Percentiles rank a stretch among this genome's conserved stretches.
Conservation (phyloP, 2,888 invertebrate genomes). For the Galeopsomyia nigrocyanea region DNA sequence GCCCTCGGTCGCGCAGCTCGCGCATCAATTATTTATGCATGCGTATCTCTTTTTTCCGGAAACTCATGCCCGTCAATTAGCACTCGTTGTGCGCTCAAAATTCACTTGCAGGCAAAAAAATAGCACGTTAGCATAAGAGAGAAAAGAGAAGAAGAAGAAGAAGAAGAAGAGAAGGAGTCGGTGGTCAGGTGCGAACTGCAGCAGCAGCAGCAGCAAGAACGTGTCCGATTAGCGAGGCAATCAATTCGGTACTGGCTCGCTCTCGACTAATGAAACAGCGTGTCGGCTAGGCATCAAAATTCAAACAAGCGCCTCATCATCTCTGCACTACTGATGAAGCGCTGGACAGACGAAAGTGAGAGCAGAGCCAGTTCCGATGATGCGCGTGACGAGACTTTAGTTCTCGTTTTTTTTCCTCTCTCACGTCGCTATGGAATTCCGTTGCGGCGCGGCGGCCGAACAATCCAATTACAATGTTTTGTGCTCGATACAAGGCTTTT, state of each 20-base stretch:
- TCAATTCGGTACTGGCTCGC: conserved; percentile 49
- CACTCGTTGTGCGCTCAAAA: neutral
- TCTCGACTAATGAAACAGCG: conserved; percentile 48
- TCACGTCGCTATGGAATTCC: too few relatives aligned
- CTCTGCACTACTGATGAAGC: conserved; percentile 10
- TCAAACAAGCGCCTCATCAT: conserved; percentile 53
- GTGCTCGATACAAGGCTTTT: neutral
- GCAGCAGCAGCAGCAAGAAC: conserved; percentile 6
- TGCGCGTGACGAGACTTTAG: too few relatives aligned
- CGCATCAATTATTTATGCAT: conserved; percentile 46
- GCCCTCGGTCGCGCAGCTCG: neutral
- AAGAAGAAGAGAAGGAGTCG: conserved; percentile 1
- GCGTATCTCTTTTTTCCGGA: neutral
- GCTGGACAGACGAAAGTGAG: too few relatives aligned
- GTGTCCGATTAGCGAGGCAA: conserved; percentile 50
- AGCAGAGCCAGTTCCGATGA: too few relatives aligned
- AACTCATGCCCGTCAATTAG: neutral
- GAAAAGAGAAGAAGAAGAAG: neutral
- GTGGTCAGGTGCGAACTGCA: conserved; percentile 13
- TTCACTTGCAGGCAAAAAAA: neutral
- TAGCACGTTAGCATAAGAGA: neutral
- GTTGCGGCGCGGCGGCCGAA: neutral
- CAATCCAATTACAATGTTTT: conserved; percentile 4
- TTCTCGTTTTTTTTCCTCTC: too few relatives aligned
- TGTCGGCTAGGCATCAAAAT: conserved; percentile 47